Base-by-base conservation (phyloP, 2,797 vertebrate genomes). In the Euthynnus affinis region DNA sequence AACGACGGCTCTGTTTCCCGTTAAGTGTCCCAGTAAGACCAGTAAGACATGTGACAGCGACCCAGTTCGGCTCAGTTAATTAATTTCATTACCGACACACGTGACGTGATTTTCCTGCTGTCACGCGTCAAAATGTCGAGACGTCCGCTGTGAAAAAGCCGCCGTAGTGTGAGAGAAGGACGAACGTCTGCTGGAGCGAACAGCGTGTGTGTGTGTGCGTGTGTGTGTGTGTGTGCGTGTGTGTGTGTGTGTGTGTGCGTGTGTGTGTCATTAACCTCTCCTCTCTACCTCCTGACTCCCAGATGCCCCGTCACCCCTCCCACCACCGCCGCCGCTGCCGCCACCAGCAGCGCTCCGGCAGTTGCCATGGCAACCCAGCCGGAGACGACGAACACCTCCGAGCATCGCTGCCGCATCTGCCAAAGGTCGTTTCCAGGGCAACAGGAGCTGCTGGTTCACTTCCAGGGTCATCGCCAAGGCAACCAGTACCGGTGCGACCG, bases 401-500 rank as follows among this genome's bases (percentile, higher is more conserved):
- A 98, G 94, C 97, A 98, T 94, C 97, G 97, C 94, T 99, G 98
- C 94, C 97, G 98, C 92, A 99, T 99, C 96, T 99, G 98, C 96
- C 98, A 99, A 95, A 95, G 95, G 89, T 97, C 97, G 94, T 98
- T 98, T 96, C 96, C 96, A 71, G 98, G 97, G 94, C 98, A 98
- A 96, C 96, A 97, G 91, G 98, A 99, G 95, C 97, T 99, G 94
- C 97, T 98, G 95, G 94, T 97, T 92, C 98, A 99, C 95, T 97
- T 97, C 93, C 97, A 98, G 78, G 97, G 97, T 91, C 98, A 99
- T 91, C 97, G 98, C 91, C 97, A 98, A 74, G 98, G 98, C 95
- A 99, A 99, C 97, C 98, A 98, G 95, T 99, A 99, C 95, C 97
- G 97, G 84, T 99, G 98, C 12, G 98, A 99, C 94, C 97, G 97